Evolutionary conservation across 2,797 vertebrate genomes (phyloP), one percentile per base, ranked within the genome.

Genomic region (Hypotaenidia okinawae): DNA sequence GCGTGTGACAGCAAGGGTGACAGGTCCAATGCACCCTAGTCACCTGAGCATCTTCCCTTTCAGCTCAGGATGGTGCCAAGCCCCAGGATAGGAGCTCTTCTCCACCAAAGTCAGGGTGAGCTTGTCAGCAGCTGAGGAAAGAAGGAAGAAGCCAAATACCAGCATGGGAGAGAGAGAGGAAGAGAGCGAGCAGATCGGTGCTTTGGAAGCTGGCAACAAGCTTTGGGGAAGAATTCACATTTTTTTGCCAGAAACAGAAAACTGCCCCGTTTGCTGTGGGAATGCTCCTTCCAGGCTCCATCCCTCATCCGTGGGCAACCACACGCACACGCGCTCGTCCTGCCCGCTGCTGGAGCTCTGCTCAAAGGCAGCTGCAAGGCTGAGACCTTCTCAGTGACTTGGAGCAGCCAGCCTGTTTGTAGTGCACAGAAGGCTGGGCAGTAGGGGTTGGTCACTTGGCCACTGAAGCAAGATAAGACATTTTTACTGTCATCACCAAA

Each of bases 171-270:
- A 45, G 54, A 49, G 22, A 49, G 22, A 49, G 45, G 21, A 18
- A 16, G 45, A 32, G 27, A 67, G 84, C 68, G 68, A 84, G 66
- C 52, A 94, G 84, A 58, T 23, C 3, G 1, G 24, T 62, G 84
- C 37, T 94, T 66, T 68, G 72, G 75, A 81, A 78, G 64, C 62
- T 66, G 78, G 84, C 89, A 82, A 93, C 90, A 92, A 91, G 91
- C 87, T 93, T 66, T 95, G 90, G 89, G 9, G 0, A 87, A 59
- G 84, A 52, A 84, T 33, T 87, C 45, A 43, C 47, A 85, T 52
- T 27, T 87, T 87, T 82, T 85, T 90, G 49, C 66, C 93, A 96
- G 90, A 54, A 91, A n/a, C 54, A 94, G 68, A 93, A 45, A 93
- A 82, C 76, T 93, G 89, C 84, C 47, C 70, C 5, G 0, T 82